These are phyloP conservation scores for Amiota mariae DNA, from an alignment of 2,888 invertebrate species.

Conservation along the genomic window DNA sequence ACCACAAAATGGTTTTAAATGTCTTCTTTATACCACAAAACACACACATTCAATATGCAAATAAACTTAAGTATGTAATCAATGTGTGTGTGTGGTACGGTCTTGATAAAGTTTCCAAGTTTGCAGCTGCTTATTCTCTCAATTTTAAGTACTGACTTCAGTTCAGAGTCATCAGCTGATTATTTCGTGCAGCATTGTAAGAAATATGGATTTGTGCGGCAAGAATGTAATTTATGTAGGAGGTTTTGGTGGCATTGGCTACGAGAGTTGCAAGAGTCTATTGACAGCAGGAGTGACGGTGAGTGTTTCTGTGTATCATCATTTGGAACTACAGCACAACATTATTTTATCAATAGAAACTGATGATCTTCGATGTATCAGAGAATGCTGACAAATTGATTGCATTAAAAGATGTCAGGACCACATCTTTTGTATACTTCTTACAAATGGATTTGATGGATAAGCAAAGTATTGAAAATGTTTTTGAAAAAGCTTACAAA, in stretches of 20 bases:
- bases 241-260: constrained; percentile 56
- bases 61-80: no score
- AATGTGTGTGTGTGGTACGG: no score
- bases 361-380: constrained; percentile 50
- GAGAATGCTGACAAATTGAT: constrained; percentile 39
- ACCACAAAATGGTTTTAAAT: no score
- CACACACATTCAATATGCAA: no score
- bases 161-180: no score
- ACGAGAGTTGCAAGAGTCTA: constrained; percentile 36
- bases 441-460: constrained; percentile 46
- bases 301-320: not conserved
- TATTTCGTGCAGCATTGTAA: not conserved
- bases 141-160: no score
- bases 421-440: constrained; percentile 40
- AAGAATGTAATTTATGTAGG: constrained; percentile 51
- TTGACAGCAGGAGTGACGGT: constrained; percentile 36
- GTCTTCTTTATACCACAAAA: no score
- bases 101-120: no score
- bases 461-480: constrained; percentile 38
- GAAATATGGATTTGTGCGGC: constrained; percentile 42
- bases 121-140: no score
- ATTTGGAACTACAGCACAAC: no score
- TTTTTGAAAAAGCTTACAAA: constrained; percentile 42
- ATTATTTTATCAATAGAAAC: constrained; percentile 40
- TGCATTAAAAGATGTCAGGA: constrained; percentile 29